Evolutionary conservation across 2,888 invertebrate species (phyloP), one percentile per base, ranked within the genome.

Genomic region (Chrysolina haemoptera): DNA sequence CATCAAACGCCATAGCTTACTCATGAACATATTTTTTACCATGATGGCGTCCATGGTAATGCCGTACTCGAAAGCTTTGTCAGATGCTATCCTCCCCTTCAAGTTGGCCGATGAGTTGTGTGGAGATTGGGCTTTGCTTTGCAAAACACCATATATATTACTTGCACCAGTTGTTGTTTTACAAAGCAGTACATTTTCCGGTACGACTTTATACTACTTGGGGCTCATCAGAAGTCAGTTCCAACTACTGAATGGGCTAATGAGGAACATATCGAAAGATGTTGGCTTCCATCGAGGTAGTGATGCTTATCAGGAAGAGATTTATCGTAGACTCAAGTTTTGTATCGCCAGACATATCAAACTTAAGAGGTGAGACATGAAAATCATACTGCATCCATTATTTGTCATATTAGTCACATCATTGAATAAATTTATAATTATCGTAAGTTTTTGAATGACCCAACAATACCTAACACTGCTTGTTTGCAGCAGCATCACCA

Each of bases 321-420:
- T 64, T 43, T 18, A 20, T 12, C 0, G 41, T 18, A 64, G 64
- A 14, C n/a, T 64, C 40, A 43, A 18, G 18, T 20, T 64, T 64
- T 64, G 64, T 20, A 43, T 64, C 3, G 12, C 43, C 43, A 64
- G 64, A 6, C 64, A 64, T 9, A 64, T 64, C 43, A 11, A 18
- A 18, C 41, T 64, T 11, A 18, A 18, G 4, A 43, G n/a, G 64
- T 64, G 18, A 4, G 64, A 35, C 35, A 35, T 8, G 0, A 35
- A 35, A 35, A 4, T 35, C 8, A 35, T 35, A 35, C 8, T 35
- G 35, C 0, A 35, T 35, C 35, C 35, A 35, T 6, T 35, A 8
- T 0, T 35, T 35, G 35, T 35, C 35, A 35, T 35, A 35, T 35
- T 35, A 3, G 8, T 35, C 27, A 5, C 5, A 27, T 27, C 5